These are phyloP conservation scores for Iguana delicatissima DNA, from an alignment of 2,797 vertebrate genomes.

Conservation along the genomic window DNA sequence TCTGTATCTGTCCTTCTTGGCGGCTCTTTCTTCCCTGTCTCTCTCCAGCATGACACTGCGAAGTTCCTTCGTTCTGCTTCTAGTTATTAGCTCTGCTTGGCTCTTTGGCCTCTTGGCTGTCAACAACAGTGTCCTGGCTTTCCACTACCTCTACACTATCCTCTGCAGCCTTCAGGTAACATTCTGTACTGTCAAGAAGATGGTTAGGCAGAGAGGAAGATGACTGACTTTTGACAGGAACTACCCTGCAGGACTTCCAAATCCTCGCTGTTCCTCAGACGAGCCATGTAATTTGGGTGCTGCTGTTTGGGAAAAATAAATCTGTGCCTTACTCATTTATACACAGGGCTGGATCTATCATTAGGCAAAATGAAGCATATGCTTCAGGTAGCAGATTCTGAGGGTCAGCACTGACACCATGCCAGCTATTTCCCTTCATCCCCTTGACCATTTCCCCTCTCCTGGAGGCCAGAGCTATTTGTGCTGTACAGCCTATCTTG, in stretches of 20 bases:
- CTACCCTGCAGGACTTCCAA: neutral
- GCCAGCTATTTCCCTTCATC: neutral
- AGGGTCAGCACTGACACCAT: too few relatives aligned
- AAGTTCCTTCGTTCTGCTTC: conserved; percentile 93
- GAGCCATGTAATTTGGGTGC: neutral
- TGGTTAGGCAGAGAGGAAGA: neutral
- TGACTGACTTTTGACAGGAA: neutral
- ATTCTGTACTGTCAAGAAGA: neutral
- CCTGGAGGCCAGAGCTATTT: neutral
- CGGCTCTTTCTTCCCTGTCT: conserved; percentile 68
- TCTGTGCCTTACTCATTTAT: neutral
- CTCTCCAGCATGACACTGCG: conserved; percentile 89
- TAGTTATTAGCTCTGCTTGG: conserved; percentile 95
- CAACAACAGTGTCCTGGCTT: conserved; percentile 97
- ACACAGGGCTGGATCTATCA: neutral
- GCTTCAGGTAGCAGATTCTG: neutral
- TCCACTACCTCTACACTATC: conserved; percentile 96
- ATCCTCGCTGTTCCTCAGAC: neutral
- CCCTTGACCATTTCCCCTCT: neutral
- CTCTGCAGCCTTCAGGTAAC: conserved; percentile 95
- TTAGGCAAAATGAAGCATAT: neutral
- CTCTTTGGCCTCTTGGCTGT: conserved; percentile 97
- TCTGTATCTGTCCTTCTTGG: conserved; percentile 25
- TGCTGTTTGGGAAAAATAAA: neutral
- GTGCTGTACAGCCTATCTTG: neutral